phyloP scores from a whole-genome alignment of 2,888 invertebrate genomes.

The Gymnocheta viridis region DNA sequence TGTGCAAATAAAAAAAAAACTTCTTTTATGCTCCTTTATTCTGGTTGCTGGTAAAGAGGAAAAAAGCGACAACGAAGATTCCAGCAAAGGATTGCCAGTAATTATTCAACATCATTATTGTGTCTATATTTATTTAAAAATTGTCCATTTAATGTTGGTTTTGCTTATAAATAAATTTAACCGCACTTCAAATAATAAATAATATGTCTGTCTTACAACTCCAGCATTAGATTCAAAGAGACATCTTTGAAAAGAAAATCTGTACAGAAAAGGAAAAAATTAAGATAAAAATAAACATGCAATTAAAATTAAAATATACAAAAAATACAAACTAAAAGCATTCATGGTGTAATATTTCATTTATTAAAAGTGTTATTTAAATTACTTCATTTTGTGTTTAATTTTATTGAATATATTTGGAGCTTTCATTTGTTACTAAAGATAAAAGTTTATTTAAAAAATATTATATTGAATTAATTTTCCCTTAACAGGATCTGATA shows the following conservation, averaged over 20 bases:
- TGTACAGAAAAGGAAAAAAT: neutral
- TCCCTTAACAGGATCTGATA: no score
- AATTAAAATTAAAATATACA: slow-evolving; percentile 7
- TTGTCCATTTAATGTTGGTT: slow-evolving; percentile 30
- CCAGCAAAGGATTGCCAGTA: slow-evolving; percentile 44
- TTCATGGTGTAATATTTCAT: neutral
- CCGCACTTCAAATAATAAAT: neutral
- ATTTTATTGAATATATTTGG: neutral
- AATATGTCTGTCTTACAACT: neutral
- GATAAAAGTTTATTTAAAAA: no score
- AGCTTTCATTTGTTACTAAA: no score
- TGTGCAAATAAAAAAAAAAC: slow-evolving; percentile 45
- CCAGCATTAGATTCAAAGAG: neutral
- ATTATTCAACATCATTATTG: slow-evolving; percentile 57
- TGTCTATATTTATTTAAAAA: slow-evolving; percentile 55
- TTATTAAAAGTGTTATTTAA: neutral
- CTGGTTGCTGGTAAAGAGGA: neutral
- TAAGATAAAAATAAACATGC: slow-evolving; percentile 13
- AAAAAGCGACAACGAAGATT: neutral
- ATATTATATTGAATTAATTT: no score
- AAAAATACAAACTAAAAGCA: neutral
- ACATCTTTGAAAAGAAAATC: neutral
- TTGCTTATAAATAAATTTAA: slow-evolving; percentile 30
- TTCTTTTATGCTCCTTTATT: slow-evolving; percentile 42
- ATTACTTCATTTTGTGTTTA: neutral